A percentile compares a stretch with the other conserved stretches of the same genome.
Conservation (phyloP, 1,140 invertebrate species). For the Harlomillsia oculata region DNA sequence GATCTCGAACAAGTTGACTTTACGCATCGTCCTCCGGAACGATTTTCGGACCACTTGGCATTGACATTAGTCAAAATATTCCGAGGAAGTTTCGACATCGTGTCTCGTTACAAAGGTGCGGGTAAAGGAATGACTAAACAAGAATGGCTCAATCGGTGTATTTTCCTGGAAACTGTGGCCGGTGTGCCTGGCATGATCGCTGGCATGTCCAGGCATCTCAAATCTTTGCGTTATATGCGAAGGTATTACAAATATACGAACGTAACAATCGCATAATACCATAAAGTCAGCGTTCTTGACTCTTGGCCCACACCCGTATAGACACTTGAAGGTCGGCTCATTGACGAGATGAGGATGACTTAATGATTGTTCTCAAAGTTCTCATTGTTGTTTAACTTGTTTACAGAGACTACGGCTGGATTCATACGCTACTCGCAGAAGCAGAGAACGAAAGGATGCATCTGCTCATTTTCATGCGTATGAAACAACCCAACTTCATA, state of each 20-base stretch:
- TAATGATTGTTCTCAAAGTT: too few species aligned
- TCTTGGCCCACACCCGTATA: too few species aligned
- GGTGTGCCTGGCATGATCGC: conserved; percentile 11
- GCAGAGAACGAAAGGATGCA: conserved; percentile 47
- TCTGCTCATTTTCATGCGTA: conserved; percentile 41
- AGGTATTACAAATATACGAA: too few species aligned
- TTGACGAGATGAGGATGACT: too few species aligned
- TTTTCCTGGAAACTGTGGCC: conserved; percentile 22
- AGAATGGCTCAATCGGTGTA: conserved; percentile 18
- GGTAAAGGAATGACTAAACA: conserved; percentile 19
- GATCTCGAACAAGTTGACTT: neutral
- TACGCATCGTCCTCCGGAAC: conserved; percentile 6
- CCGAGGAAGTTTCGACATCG: conserved; percentile 20
- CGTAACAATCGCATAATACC: too few species aligned
- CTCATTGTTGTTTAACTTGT: too few species aligned
- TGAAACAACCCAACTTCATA: conserved; percentile 39
- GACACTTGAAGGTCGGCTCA: too few species aligned
- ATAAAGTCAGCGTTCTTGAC: too few species aligned
- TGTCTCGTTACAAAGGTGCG: conserved; percentile 21
- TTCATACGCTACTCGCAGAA: conserved; percentile 43
- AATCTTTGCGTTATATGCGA: conserved; percentile 40
- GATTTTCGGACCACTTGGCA: conserved; percentile 6
- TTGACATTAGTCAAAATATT: conserved; percentile 18
- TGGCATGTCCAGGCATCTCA: conserved; percentile 42
- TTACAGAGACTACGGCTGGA: conserved; percentile 46